Evolutionary conservation across 2,113 vertebrate genomes (phyloP).

Genomic region (Amblyopsis rosae): DNA sequence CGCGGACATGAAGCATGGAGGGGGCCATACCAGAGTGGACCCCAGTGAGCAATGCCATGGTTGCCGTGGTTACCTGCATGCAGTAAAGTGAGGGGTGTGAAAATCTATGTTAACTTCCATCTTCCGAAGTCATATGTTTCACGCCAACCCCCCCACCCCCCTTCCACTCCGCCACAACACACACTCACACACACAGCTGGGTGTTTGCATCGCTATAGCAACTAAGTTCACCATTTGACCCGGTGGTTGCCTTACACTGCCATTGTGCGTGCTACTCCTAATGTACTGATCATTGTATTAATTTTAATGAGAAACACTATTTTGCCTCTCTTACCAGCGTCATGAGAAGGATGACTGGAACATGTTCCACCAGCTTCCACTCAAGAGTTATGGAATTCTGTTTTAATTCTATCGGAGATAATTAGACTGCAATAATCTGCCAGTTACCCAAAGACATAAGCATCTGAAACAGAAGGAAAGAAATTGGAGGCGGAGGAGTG

Average conservation of each 20-base stretch:
- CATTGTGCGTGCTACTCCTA: not conserved
- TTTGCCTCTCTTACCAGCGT: constrained; percentile 2
- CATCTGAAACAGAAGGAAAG: not conserved
- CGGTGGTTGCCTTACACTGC: constrained; percentile 2
- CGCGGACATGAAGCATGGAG: constrained; percentile 26
- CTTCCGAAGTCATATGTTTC: constrained; percentile 50
- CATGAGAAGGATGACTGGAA: not conserved
- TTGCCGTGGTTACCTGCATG: constrained; percentile 60
- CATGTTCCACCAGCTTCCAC: not conserved
- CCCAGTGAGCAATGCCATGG: constrained; percentile 50
- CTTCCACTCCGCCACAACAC: too few species aligned
- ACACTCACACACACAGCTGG: not conserved
- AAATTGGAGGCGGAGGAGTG: constrained; percentile 4
- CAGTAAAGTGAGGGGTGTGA: constrained; percentile 62
- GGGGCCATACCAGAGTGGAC: constrained; percentile 16
- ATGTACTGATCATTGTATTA: not conserved
- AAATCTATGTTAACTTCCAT: constrained; percentile 65
- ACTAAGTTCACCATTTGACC: constrained; percentile 51
- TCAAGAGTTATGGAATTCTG: constrained; percentile 3
- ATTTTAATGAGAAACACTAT: not conserved
- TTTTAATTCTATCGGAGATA: too few species aligned
- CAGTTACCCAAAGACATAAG: not conserved
- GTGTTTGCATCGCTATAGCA: constrained; percentile 46
- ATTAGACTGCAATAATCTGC: not conserved
- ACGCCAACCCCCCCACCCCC: constrained; percentile 56